A percentile compares a stretch with the other conserved stretches of the same genome.
These are phyloP conservation scores for Cryptocephalus moraei DNA, from an alignment of 2,888 invertebrate species.

Conservation along the genomic window DNA sequence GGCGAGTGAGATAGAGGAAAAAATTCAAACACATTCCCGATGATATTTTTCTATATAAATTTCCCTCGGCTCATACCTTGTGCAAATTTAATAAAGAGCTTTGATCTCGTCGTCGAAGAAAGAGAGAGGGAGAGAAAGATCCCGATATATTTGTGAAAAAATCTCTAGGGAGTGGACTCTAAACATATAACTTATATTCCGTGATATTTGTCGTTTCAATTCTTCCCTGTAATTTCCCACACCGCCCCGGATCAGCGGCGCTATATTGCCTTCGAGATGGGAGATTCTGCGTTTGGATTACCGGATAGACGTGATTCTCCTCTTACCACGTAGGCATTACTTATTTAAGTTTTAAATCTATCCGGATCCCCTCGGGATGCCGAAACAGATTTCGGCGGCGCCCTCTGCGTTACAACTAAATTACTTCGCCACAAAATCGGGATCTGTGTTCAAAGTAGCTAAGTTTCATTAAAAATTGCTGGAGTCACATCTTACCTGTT, in stretches of 20 bases:
- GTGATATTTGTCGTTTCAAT: background rate
- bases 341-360: too few species aligned
- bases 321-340: too few species aligned
- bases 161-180: background rate
- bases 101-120: background rate
- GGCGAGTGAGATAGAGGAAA: background rate
- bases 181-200: background rate
- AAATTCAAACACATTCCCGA: background rate
- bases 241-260: background rate
- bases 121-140: background rate
- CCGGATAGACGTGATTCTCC: too few species aligned
- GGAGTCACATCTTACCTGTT: too few species aligned
- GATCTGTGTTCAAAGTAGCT: too few species aligned
- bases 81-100: background rate
- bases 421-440: too few species aligned
- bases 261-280: background rate
- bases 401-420: too few species aligned
- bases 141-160: background rate
- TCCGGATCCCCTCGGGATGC: too few species aligned
- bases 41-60: background rate
- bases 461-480: too few species aligned
- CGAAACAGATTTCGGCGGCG: too few species aligned
- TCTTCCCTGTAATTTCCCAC: background rate
- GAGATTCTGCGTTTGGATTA: background rate
- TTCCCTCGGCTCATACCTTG: background rate